These are phyloP conservation scores for Noctua comes DNA, from an alignment of 2,888 invertebrate species.

Conservation along the genomic window DNA sequence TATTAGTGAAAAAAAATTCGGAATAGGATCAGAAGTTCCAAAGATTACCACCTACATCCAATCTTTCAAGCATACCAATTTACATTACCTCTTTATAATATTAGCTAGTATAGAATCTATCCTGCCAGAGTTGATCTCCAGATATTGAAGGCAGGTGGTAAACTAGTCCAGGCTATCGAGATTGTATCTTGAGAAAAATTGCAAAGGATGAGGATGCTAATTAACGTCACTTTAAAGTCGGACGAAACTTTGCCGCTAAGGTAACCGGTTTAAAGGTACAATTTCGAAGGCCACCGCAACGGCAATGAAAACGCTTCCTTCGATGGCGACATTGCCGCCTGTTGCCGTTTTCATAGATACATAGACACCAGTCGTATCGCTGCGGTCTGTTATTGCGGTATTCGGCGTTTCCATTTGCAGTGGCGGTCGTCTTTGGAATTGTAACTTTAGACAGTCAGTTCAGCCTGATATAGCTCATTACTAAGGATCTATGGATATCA, in stretches of 20 bases:
- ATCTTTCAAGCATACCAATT: neutral
- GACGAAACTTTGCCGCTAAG: neutral
- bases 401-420: neutral
- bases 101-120: neutral
- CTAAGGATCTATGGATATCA: neutral
- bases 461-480: neutral
- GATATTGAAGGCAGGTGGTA: constrained; percentile 30
- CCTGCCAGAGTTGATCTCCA: neutral
- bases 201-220: neutral
- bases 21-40: neutral
- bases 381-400: neutral
- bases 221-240: neutral
- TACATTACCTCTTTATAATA: neutral
- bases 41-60: neutral
- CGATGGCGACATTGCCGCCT: neutral
- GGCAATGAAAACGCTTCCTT: neutral
- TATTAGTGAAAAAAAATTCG: neutral
- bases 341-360: neutral
- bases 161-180: constrained; percentile 1
- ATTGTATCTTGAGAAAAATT: constrained; percentile 12
- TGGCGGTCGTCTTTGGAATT: neutral
- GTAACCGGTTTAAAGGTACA: neutral
- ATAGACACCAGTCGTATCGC: neutral
- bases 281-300: neutral
- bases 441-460: neutral